Conservation (phyloP, 2,113 vertebrate species). For the Charina bottae region DNA sequence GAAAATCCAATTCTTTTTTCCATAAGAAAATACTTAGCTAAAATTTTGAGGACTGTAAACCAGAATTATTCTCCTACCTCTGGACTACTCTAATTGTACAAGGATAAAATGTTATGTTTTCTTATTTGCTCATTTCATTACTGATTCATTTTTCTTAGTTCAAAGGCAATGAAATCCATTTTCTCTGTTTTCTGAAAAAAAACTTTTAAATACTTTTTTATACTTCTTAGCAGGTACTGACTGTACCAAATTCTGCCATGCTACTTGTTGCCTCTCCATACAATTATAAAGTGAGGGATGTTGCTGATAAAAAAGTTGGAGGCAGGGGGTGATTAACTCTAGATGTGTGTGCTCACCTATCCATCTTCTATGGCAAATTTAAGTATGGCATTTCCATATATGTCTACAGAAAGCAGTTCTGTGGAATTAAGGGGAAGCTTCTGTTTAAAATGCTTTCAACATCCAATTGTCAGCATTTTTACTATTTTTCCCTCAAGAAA, state of each 20-base stretch:
- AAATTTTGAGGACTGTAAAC: background rate
- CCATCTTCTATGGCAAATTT: background rate
- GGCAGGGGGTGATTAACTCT: background rate
- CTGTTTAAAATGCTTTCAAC: background rate
- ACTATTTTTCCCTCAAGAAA: background rate
- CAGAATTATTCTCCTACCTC: background rate
- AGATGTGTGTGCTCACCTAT: background rate
- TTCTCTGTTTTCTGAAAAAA: background rate
- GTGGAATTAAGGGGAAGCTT: background rate
- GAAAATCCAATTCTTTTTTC: accelerated
- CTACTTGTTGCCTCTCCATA: background rate
- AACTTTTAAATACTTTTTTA: background rate
- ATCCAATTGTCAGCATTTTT: background rate
- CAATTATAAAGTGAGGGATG: background rate
- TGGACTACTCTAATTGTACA: background rate
- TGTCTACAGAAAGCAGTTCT: background rate
- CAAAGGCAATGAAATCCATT: background rate
- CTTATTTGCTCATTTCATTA: background rate
- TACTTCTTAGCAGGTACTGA: background rate
- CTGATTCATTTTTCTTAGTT: background rate
- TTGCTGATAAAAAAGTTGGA: background rate
- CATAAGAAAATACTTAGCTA: background rate
- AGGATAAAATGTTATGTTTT: background rate
- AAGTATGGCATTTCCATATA: background rate
- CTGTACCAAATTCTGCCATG: background rate